These are phyloP conservation scores for Montipora sp. DNA, from an alignment of 64 coral and sea anemone genomes.

Conservation along the genomic window DNA sequence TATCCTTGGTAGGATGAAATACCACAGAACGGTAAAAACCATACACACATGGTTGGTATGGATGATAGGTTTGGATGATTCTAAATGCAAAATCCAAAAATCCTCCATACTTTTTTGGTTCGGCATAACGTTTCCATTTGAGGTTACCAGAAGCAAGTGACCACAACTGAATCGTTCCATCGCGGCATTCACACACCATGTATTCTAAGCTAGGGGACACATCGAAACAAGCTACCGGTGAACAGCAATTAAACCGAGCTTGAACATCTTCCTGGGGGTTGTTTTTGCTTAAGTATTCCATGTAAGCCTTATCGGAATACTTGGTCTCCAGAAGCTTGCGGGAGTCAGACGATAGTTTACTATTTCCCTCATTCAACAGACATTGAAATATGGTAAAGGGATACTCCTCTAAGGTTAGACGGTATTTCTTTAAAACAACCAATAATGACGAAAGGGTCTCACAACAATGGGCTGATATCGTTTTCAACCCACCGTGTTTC, in stretches of 20 bases:
- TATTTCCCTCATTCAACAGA: slow-evolving; percentile 11
- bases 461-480: neutral
- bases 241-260: neutral
- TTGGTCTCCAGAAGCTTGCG: slow-evolving; percentile 7
- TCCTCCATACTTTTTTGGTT: too few species aligned
- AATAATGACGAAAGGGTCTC: neutral
- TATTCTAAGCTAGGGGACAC: slow-evolving; percentile 25
- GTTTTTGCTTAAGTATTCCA: slow-evolving; percentile 9
- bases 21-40: slow-evolving; percentile 7
- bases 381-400: neutral
- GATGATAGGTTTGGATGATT: too few species aligned
- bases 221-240: slow-evolving; percentile 28
- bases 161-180: slow-evolving; percentile 26
- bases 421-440: neutral
- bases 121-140: neutral
- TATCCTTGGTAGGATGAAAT: slow-evolving; percentile 11
- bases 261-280: neutral
- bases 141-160: slow-evolving; percentile 13
- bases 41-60: too few species aligned
- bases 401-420: neutral
- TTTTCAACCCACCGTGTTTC: neutral
- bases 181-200: slow-evolving; percentile 24
- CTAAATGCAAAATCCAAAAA: too few species aligned
- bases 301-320: neutral
- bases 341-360: neutral